A percentile compares a stretch with the other conserved stretches of the same genome.
These are phyloP conservation scores for Colius striatus DNA, from an alignment of 2,113 vertebrate species.

Conservation along the genomic window DNA sequence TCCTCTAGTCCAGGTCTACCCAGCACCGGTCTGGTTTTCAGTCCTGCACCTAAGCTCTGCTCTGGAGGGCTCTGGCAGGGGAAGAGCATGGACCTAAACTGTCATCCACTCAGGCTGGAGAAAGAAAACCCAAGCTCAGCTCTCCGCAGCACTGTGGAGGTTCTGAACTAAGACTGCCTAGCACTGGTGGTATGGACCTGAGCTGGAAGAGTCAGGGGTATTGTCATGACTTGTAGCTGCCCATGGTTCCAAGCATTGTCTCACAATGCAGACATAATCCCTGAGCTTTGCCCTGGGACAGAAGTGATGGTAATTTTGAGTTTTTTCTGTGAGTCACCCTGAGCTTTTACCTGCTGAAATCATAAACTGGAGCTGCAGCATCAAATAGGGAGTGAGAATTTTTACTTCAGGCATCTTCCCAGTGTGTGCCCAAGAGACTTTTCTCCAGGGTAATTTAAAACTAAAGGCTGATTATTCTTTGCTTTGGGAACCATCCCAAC, in stretches of 20 bases:
- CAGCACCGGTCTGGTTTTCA: background rate
- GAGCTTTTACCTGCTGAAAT: background rate
- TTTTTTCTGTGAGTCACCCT: background rate
- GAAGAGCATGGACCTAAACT: background rate
- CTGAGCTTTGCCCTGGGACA: background rate
- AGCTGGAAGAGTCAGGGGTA: background rate
- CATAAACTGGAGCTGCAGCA: background rate
- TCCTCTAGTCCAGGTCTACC: background rate
- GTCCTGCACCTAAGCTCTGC: background rate
- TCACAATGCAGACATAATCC: background rate
- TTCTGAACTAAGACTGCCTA: background rate
- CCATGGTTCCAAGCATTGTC: rapidly evolving
- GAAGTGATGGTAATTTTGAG: background rate
- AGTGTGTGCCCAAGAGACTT: background rate
- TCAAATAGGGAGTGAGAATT: background rate
- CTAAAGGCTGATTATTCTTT: slow-evolving; percentile 38
- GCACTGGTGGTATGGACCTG: rapidly evolving
- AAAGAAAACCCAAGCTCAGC: background rate
- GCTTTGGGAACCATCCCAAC: slow-evolving; percentile 48
- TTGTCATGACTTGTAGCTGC: background rate
- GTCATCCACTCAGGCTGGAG: background rate
- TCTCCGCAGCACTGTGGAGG: background rate
- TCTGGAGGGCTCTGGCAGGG: background rate
- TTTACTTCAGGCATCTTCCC: background rate
- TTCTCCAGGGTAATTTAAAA: background rate